Conservation (phyloP, 2,113 vertebrate genomes). For the Thunnus thynnus region DNA sequence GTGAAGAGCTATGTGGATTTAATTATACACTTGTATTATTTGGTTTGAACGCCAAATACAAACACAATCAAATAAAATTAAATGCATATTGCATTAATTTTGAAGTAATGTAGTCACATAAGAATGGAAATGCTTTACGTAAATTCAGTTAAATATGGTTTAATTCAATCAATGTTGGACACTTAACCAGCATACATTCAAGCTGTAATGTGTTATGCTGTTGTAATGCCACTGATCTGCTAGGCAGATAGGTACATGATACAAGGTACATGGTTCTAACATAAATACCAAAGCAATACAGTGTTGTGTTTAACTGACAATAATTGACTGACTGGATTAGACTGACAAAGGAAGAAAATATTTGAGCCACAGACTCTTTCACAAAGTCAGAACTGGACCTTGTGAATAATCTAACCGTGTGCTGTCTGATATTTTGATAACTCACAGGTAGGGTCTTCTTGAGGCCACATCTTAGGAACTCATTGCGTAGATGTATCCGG, state of each 20-base stretch:
- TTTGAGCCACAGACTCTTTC: background rate
- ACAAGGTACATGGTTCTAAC: background rate
- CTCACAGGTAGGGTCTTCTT: conserved; percentile 96
- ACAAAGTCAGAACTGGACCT: background rate
- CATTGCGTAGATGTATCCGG: conserved; percentile 98
- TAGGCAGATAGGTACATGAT: background rate
- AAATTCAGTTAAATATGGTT: background rate
- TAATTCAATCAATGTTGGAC: background rate
- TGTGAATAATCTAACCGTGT: background rate
- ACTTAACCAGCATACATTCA: background rate
- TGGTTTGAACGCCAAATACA: background rate
- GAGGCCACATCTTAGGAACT: conserved; percentile 95
- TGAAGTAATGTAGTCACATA: background rate
- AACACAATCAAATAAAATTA: conserved; percentile 3
- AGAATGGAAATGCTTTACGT: background rate
- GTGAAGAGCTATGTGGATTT: background rate
- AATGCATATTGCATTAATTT: background rate
- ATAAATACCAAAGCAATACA: background rate
- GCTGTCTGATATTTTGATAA: conserved; percentile 37
- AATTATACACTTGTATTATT: background rate
- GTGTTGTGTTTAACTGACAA: background rate
- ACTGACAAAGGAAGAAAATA: background rate
- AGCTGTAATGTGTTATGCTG: background rate
- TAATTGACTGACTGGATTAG: background rate
- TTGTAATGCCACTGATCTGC: background rate